Evolutionary conservation across 2,113 vertebrate genomes (phyloP).

Genomic region (Odobenus rosmarus): DNA sequence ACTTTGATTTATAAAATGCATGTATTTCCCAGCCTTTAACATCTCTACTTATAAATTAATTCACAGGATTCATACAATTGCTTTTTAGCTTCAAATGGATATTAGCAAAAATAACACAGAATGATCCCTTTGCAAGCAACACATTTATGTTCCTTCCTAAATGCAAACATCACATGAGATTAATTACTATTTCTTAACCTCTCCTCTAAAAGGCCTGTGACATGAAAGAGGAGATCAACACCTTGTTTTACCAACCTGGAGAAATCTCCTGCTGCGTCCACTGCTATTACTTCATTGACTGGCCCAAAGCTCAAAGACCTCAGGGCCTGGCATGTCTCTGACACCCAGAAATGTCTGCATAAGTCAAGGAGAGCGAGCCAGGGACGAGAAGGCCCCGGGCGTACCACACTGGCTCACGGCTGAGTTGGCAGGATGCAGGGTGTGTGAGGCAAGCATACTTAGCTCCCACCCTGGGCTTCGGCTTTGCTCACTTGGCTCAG

Average conservation of each 20-base stretch:
- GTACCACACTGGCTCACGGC: fast-evolving
- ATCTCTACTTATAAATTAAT: slow-evolving; percentile 80
- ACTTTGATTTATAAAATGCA: slow-evolving; percentile 59
- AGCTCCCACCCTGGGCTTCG: not conserved
- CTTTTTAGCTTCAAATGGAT: slow-evolving; percentile 41
- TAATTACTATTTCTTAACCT: not conserved
- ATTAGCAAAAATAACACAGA: slow-evolving; percentile 53
- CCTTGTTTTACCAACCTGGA: not conserved
- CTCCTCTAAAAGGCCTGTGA: not conserved
- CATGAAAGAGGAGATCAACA: not conserved
- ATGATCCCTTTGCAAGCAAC: not conserved
- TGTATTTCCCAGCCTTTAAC: slow-evolving; percentile 28
- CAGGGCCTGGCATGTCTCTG: not conserved
- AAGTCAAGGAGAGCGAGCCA: not conserved
- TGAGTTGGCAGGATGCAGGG: not conserved
- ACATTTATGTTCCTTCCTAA: slow-evolving; percentile 37
- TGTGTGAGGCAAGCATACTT: not conserved
- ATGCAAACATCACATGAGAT: slow-evolving; percentile 19
- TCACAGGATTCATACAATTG: slow-evolving; percentile 62
- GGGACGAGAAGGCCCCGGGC: not conserved
- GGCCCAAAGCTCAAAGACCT: not conserved
- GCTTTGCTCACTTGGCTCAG: not conserved
- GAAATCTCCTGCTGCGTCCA: not conserved
- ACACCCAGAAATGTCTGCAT: not conserved
- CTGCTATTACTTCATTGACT: not conserved